Evolutionary conservation across 2,888 invertebrate genomes (phyloP).

Genomic region (Lithophane ornitopus): DNA sequence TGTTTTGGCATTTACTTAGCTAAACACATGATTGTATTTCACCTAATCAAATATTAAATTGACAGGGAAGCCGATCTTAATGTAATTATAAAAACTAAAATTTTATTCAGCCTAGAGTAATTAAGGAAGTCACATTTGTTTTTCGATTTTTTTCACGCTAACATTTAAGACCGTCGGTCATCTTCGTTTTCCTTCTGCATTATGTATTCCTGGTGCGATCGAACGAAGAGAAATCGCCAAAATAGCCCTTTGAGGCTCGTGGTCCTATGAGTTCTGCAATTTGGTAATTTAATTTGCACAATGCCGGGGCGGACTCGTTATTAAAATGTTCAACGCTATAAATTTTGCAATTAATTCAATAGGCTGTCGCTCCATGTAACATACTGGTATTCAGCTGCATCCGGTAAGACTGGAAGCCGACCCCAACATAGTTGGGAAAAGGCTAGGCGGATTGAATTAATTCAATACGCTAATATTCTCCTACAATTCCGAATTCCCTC

Average conservation of each 20-base stretch:
- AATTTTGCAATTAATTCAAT: too few species aligned
- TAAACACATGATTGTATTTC: neutral
- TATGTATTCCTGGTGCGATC: neutral
- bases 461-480: neutral
- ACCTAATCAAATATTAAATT: neutral
- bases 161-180: neutral
- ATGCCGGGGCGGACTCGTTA: neutral
- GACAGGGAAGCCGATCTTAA: neutral
- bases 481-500: neutral
- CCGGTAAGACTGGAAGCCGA: too few species aligned
- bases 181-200: neutral
- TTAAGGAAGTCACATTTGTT: neutral
- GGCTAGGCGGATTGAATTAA: too few species aligned
- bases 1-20: conserved; percentile 8
- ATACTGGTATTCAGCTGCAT: too few species aligned
- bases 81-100: neutral
- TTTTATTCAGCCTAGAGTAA: neutral
- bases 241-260: neutral
- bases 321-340: neutral
- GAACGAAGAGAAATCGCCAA: neutral
- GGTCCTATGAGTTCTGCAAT: neutral
- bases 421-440: too few species aligned
- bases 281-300: neutral
- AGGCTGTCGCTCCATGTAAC: too few species aligned
- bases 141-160: neutral